Evolutionary conservation across 2,797 vertebrate species (phyloP).

Genomic region (Anniella stebbinsi): DNA sequence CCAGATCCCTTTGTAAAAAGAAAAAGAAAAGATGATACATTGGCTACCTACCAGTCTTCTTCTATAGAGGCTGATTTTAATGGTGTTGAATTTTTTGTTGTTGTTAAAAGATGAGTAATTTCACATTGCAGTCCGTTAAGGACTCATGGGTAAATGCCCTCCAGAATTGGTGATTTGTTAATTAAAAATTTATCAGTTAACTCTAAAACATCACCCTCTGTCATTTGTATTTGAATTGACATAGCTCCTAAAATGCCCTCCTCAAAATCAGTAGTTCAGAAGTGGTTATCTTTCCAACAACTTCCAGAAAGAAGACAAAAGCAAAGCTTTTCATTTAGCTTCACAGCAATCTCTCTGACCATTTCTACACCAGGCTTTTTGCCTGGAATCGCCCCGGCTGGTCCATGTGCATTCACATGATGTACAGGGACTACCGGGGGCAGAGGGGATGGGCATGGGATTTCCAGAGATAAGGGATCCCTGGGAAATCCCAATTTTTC

Average conservation of each 20-base stretch:
- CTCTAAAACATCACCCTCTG: background rate
- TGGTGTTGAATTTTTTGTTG: background rate
- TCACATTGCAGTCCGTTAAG: background rate
- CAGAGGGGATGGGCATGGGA: too few relatives aligned
- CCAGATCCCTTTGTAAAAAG: background rate
- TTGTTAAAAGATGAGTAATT: background rate
- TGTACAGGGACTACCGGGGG: too few relatives aligned
- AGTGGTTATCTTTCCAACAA: background rate
- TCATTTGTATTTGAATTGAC: background rate
- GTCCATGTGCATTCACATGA: too few relatives aligned
- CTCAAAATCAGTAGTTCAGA: background rate
- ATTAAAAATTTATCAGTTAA: background rate
- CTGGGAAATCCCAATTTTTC: too few relatives aligned
- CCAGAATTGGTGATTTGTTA: background rate
- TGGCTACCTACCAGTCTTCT: background rate
- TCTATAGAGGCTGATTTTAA: background rate
- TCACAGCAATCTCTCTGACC: background rate
- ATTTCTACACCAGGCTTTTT: too few relatives aligned
- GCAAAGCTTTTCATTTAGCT: background rate
- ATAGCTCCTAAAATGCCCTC: background rate
- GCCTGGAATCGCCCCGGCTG: too few relatives aligned
- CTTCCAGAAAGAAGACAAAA: background rate
- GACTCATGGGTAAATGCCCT: background rate
- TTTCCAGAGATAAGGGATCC: too few relatives aligned
- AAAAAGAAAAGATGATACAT: too few relatives aligned